Evolutionary conservation across 2,113 vertebrate species (phyloP).

Genomic region (Bubalus kerabau): DNA sequence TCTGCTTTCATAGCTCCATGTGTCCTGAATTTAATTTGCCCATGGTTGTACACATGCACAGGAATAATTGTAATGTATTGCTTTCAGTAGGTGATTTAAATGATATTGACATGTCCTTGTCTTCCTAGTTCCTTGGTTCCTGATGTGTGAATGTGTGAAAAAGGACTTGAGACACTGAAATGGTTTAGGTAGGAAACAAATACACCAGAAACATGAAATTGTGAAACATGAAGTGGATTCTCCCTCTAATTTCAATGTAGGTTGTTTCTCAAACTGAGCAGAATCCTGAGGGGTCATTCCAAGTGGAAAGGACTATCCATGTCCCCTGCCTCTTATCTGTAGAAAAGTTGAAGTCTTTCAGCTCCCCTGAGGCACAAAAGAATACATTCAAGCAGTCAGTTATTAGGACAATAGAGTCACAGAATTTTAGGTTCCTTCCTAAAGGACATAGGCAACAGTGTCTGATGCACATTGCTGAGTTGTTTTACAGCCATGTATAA

Average conservation of each 20-base stretch:
- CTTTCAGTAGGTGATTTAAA: background rate
- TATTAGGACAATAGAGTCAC: background rate
- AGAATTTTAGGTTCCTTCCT: background rate
- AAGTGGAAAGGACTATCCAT: background rate
- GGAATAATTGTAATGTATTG: background rate
- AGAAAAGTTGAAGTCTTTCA: background rate
- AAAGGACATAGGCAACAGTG: background rate
- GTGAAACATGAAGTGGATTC: background rate
- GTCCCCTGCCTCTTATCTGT: background rate
- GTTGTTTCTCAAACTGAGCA: background rate
- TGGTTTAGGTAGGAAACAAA: background rate
- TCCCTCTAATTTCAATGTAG: background rate
- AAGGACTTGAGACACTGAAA: background rate
- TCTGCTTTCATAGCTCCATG: background rate
- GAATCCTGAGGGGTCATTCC: background rate
- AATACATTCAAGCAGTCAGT: background rate
- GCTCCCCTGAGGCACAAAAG: background rate
- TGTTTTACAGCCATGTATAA: background rate
- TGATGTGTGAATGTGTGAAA: background rate
- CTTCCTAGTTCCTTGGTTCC: background rate
- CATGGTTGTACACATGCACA: background rate
- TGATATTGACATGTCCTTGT: background rate
- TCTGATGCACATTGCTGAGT: background rate
- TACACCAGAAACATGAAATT: background rate
- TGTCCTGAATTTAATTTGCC: background rate